phyloP scores from a whole-genome alignment of 2,888 invertebrate species.

The Atrina japonica region DNA sequence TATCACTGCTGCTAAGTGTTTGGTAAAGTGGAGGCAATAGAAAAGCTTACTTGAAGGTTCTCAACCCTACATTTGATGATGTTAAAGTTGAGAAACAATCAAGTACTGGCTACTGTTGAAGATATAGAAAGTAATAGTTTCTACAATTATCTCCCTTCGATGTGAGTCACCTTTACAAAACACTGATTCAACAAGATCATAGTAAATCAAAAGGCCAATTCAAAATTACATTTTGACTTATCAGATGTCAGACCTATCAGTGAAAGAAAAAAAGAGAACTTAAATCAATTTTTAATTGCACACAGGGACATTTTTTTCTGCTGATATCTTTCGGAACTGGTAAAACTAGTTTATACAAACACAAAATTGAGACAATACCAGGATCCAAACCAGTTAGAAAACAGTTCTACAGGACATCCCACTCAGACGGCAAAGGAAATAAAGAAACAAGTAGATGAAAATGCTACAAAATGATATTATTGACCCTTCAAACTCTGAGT shows the following conservation, averaged over 20 bases:
- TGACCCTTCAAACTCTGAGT: too few relatives aligned
- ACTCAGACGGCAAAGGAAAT: conserved; percentile 3
- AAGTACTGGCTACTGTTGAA: conserved; percentile 15
- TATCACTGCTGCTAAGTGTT: conserved; percentile 13
- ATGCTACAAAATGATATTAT: conserved; percentile 35
- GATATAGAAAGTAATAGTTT: not conserved
- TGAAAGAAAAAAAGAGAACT: conserved; percentile 10
- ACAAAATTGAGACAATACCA: conserved; percentile 37
- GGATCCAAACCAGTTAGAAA: conserved; percentile 31
- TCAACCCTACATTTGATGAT: conserved; percentile 11
- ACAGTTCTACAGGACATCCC: conserved; percentile 24
- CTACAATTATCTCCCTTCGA: not conserved
- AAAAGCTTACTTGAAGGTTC: not conserved
- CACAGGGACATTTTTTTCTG: conserved; percentile 30
- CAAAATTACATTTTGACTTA: conserved; percentile 4
- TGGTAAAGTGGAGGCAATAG: conserved; percentile 8
- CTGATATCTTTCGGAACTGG: too few relatives aligned
- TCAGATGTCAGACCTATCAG: too few relatives aligned
- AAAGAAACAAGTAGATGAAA: conserved; percentile 33
- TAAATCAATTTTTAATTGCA: conserved; percentile 13
- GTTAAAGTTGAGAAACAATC: not conserved
- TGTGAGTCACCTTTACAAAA: too few relatives aligned
- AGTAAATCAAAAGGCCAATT: not conserved
- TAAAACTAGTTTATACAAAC: conserved; percentile 32
- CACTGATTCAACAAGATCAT: too few relatives aligned